Evolutionary conservation across 1,140 invertebrate species (phyloP).

Genomic region (Myzus persicae): DNA sequence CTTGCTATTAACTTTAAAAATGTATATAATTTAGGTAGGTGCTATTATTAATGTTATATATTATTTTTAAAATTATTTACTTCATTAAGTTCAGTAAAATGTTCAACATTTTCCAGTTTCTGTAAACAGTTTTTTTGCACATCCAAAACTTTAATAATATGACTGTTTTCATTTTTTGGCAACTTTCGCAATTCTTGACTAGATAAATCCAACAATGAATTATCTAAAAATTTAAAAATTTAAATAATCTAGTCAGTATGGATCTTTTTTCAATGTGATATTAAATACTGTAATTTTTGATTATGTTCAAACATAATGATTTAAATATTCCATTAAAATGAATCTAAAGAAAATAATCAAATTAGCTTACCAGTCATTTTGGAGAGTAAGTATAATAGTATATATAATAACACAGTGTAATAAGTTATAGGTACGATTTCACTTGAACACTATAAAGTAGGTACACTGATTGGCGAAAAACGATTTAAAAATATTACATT

Average conservation of each 20-base stretch:
- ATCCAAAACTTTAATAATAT: conserved; percentile 68
- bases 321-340: background rate
- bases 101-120: conserved; percentile 85
- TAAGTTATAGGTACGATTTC: background rate
- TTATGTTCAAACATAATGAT: background rate
- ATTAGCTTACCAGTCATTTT: conserved; percentile 18
- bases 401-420: background rate
- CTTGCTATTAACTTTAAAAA: conserved; percentile 79
- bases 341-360: background rate
- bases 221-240: conserved; percentile 48
- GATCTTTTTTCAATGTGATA: too few species aligned
- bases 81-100: conserved; percentile 80
- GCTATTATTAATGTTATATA: conserved; percentile 33
- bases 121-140: conserved; percentile 88
- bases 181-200: conserved; percentile 65
- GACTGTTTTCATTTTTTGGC: conserved; percentile 63
- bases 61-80: conserved; percentile 66
- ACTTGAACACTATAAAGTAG: background rate
- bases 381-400: background rate
- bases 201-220: conserved; percentile 64
- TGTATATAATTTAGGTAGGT: conserved; percentile 43
- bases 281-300: too few species aligned
- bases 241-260: too few species aligned
- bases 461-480: background rate
- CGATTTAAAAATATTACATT: background rate